phyloP scores from a whole-genome alignment of 2,113 vertebrate species.

The Oryzias melastigma region DNA sequence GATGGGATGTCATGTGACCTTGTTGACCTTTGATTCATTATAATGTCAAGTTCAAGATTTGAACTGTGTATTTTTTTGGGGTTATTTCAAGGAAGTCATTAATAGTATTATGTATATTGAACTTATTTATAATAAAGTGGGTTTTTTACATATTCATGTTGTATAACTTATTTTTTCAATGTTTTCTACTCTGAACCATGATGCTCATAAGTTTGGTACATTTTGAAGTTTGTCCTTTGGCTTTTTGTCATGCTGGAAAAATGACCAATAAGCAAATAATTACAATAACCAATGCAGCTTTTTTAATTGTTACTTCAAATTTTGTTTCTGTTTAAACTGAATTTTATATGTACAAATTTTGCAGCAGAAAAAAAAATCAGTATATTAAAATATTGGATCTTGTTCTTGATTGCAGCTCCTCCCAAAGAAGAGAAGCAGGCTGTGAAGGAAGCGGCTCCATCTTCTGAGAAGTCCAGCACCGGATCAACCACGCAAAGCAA shows the following conservation, averaged over 20 bases:
- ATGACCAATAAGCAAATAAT: neutral
- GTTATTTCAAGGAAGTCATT: neutral
- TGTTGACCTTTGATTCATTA: too few species aligned
- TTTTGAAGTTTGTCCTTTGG: neutral
- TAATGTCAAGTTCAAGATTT: neutral
- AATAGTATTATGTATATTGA: slow-evolving; percentile 8
- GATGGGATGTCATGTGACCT: neutral
- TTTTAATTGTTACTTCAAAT: neutral
- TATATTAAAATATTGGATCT: slow-evolving; percentile 36
- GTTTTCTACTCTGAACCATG: neutral
- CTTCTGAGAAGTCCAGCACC: slow-evolving; percentile 47
- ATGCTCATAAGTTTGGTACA: too few species aligned
- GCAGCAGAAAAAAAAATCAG: neutral
- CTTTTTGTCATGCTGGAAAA: neutral
- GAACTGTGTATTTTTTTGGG: neutral
- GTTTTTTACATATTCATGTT: slow-evolving; percentile 1
- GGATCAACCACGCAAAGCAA: slow-evolving; percentile 29
- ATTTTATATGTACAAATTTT: neutral
- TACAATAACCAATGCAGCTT: too few species aligned
- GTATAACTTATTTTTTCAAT: slow-evolving; percentile 13
- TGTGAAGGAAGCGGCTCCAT: slow-evolving; percentile 57
- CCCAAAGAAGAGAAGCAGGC: slow-evolving; percentile 64
- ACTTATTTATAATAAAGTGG: slow-evolving; percentile 42
- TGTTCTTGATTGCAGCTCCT: slow-evolving; percentile 55
- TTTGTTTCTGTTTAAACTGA: neutral